Evolutionary conservation across 1,140 invertebrate species (phyloP).

Genomic region (Nixonia krombeini): DNA sequence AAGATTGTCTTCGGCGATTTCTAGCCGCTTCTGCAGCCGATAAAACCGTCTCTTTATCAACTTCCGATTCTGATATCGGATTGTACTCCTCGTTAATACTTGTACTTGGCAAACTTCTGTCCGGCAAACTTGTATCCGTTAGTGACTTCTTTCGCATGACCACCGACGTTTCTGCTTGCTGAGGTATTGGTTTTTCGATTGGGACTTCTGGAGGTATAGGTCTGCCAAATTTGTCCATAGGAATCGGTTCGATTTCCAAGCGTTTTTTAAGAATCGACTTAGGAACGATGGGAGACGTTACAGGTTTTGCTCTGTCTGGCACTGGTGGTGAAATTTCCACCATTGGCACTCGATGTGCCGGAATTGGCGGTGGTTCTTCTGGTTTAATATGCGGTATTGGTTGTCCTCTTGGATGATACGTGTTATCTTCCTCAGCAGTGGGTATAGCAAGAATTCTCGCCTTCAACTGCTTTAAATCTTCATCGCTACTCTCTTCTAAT

Average conservation of each 20-base stretch:
- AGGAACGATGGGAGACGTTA: slow-evolving; percentile 71
- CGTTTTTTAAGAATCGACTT: slow-evolving; percentile 82
- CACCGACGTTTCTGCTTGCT: slow-evolving; percentile 44
- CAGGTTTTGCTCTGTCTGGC: slow-evolving; percentile 10
- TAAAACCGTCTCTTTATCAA: slow-evolving; percentile 56
- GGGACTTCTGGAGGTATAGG: slow-evolving; percentile 60
- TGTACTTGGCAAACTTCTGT: too few species aligned
- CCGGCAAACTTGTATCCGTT: slow-evolving; percentile 41
- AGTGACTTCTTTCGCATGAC: slow-evolving; percentile 64
- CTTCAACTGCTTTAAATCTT: slow-evolving; percentile 73
- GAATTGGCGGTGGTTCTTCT: slow-evolving; percentile 23
- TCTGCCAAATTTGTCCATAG: slow-evolving; percentile 55
- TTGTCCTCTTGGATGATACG: slow-evolving; percentile 77
- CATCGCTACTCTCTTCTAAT: slow-evolving; percentile 58
- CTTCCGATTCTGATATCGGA: slow-evolving; percentile 55
- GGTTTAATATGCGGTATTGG: slow-evolving; percentile 42
- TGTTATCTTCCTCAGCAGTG: slow-evolving; percentile 76
- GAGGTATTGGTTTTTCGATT: slow-evolving; percentile 28
- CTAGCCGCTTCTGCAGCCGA: slow-evolving; percentile 65
- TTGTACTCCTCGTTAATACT: too few species aligned
- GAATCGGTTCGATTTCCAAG: slow-evolving; percentile 57
- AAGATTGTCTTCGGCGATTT: slow-evolving; percentile 60
- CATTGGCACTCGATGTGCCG: slow-evolving; percentile 15
- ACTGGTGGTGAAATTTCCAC: slow-evolving; percentile 18
- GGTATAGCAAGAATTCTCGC: slow-evolving; percentile 68